A percentile compares a stretch with the other conserved stretches of the same genome.
Conservation (phyloP, 2,113 vertebrate species). For the Caranx ignobilis region DNA sequence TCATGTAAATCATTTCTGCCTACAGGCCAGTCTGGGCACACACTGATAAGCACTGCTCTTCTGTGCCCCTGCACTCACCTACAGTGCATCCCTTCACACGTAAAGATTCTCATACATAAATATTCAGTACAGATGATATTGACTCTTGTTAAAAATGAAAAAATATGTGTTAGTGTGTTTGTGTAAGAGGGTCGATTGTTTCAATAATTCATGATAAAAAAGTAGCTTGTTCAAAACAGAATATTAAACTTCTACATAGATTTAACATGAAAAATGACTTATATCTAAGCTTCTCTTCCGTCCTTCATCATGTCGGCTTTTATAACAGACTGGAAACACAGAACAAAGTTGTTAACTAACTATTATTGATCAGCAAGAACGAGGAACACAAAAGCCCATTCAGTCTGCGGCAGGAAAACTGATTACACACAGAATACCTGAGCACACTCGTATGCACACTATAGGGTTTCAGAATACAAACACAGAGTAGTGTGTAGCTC, state of each 20-base stretch:
- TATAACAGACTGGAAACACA: conserved; percentile 19
- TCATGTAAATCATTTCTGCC: conserved; percentile 77
- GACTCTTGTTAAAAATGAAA: background rate
- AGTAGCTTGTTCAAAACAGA: background rate
- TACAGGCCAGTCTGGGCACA: conserved; percentile 72
- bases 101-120: conserved; percentile 48
- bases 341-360: conserved; percentile 35
- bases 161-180: background rate
- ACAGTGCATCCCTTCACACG: conserved; percentile 32
- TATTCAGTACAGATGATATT: background rate
- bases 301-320: conserved; percentile 1
- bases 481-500: background rate
- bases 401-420: conserved; percentile 42
- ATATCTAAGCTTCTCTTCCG: background rate
- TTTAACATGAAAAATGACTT: background rate
- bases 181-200: conserved; percentile 12
- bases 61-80: conserved; percentile 58
- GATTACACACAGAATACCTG: conserved; percentile 55
- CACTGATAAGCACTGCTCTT: conserved; percentile 70
- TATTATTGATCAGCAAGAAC: conserved; percentile 52
- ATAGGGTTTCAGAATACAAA: conserved; percentile 9
- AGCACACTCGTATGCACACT: conserved; percentile 29
- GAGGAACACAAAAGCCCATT: conserved; percentile 39
- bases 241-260: background rate
- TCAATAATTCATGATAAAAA: conserved; percentile 2